Conservation (phyloP, 2,797 vertebrate species). For the Hapalemur alaotrensis region DNA sequence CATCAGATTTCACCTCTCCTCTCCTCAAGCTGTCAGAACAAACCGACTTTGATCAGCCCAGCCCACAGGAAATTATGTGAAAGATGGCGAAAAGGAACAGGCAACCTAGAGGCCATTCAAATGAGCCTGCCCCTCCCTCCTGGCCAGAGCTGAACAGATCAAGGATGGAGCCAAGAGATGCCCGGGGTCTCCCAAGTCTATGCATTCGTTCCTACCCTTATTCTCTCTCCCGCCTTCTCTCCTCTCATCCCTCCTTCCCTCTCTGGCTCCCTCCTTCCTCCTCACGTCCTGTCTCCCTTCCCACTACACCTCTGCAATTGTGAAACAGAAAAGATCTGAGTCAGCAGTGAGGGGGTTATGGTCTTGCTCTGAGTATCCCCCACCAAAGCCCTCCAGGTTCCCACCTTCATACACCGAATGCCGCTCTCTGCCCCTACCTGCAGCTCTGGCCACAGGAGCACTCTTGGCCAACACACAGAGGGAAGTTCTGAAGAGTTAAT, state of each 20-base stretch:
- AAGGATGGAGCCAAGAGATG: not conserved
- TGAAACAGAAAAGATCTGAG: not conserved
- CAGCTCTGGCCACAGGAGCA: not conserved
- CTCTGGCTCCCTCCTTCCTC: not conserved
- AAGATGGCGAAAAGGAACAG: not conserved
- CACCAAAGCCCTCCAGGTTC: not conserved
- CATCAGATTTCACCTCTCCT: constrained; percentile 45
- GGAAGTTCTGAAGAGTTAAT: not conserved
- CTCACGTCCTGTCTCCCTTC: not conserved
- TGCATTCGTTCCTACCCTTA: not conserved
- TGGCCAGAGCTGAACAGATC: not conserved
- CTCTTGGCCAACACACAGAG: not conserved
- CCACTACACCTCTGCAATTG: not conserved
- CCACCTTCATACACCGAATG: not conserved
- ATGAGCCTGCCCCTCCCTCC: not conserved
- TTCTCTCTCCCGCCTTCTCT: not conserved
- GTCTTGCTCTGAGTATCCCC: not conserved
- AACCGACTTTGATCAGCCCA: not conserved
- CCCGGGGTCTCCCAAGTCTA: not conserved
- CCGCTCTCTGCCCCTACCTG: not conserved
- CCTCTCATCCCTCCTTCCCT: not conserved
- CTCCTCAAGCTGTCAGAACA: constrained; percentile 46
- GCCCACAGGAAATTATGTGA: not conserved
- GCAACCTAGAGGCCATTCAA: accelerated
- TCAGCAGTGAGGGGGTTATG: not conserved